Conservation (phyloP, 2,888 invertebrate species). For the Brenthis hecate region DNA sequence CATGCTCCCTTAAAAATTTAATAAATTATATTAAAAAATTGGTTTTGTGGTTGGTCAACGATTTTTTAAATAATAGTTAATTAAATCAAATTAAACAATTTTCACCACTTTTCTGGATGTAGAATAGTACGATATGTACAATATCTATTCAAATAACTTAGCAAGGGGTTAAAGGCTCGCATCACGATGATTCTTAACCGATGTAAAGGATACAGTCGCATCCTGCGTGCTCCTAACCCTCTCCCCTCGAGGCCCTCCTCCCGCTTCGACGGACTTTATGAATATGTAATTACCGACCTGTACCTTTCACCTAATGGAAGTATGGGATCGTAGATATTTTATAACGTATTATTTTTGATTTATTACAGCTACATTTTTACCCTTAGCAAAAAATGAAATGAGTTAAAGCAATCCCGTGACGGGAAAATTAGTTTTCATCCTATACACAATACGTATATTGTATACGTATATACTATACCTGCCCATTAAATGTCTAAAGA, state of each 20-base stretch:
- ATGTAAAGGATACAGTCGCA: slow-evolving; percentile 22
- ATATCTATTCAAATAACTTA: neutral
- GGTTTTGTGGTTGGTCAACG: too few relatives aligned
- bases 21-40: too few relatives aligned
- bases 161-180: slow-evolving; percentile 7
- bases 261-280: slow-evolving; percentile 11
- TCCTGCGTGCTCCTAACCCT: neutral
- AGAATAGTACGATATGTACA: neutral
- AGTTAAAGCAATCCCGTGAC: neutral
- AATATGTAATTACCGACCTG: slow-evolving; percentile 29
- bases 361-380: slow-evolving; percentile 10
- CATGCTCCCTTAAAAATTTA: too few relatives aligned
- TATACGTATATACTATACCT: neutral
- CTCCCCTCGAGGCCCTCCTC: neutral
- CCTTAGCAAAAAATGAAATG: neutral
- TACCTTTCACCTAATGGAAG: slow-evolving; percentile 27
- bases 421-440: neutral
- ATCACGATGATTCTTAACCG: slow-evolving; percentile 20
- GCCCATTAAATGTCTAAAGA: too few relatives aligned
- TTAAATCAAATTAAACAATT: too few relatives aligned
- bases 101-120: too few relatives aligned
- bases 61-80: too few relatives aligned
- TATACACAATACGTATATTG: neutral
- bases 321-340: slow-evolving; percentile 20
- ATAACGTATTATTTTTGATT: slow-evolving; percentile 20